Evolutionary conservation across 2,113 vertebrate genomes (phyloP).

Genomic region (Mionectes macconnelli): DNA sequence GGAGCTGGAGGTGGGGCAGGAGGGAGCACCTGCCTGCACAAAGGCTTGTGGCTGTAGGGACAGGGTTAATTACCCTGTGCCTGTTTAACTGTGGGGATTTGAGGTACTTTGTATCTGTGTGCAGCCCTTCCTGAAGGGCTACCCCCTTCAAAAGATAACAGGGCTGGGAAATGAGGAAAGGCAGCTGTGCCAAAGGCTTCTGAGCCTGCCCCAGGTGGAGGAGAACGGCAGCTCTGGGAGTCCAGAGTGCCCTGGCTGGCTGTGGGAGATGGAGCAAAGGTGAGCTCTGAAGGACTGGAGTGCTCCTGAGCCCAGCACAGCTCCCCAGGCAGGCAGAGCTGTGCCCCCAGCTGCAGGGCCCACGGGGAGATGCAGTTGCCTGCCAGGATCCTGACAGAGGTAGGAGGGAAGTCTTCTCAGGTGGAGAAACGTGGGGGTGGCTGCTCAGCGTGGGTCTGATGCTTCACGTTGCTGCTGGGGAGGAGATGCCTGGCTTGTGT

Average conservation of each 20-base stretch:
- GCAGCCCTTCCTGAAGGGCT: background rate
- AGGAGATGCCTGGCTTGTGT: background rate
- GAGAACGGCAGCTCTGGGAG: background rate
- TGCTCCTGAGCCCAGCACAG: rapidly evolving
- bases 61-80: rapidly evolving
- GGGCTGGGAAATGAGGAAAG: background rate
- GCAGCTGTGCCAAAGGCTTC: background rate
- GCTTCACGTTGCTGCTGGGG: background rate
- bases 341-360: background rate
- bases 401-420: conserved; percentile 21
- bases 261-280: background rate
- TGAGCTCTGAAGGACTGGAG: background rate
- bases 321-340: background rate
- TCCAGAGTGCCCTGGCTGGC: background rate
- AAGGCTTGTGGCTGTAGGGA: background rate
- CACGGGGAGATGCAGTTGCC: background rate
- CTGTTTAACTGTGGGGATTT: background rate
- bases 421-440: background rate
- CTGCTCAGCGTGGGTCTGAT: background rate
- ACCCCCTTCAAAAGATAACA: background rate
- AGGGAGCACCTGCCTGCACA: background rate
- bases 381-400: conserved; percentile 6
- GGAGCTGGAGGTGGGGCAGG: background rate
- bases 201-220: background rate
- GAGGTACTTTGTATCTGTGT: background rate